Base-by-base conservation (phyloP, 2,797 vertebrate genomes). In the Eulemur mongoz region DNA sequence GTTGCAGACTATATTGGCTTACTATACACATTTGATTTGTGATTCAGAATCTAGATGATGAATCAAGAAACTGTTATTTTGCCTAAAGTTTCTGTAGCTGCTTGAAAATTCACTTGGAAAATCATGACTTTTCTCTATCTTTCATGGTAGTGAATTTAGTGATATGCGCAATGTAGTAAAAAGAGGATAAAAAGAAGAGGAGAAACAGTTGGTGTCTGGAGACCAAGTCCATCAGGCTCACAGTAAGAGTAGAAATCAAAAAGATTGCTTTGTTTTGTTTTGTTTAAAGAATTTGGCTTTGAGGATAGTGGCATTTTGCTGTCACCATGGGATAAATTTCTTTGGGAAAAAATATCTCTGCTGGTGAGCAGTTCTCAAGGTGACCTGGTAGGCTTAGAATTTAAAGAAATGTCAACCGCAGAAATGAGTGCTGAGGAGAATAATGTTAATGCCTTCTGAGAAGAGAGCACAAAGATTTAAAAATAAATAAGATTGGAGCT, bases 331-430 rank as follows among this genome's bases (percentile, higher is more conserved):
- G 73, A 96, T 89, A 95, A 52, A 84, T 97, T 96, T 93, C 54
- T 96, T 83, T 35, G 35, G 65, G 63, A 5, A 3, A 30, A 87
- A 91, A 69, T 38, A 3, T 86, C 43, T 90, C 80, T 75, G n/a
- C 61, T 84, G 72, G 80, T 73, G 52, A 91, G 70, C 17, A 80
- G 76, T 93, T 95, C 79, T 97, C 95, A 97, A 96, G 86, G 97
- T 97, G 96, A 98, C 92, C 91, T 61, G 6, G 43, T 32, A 90
- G 82, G 63, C 78, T 94, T 84, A 94, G 27, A 94, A 97, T 90
- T 96, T 96, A 94, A 97, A 96, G 57, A 94, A 94, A 84, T 93
- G 83, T 96, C 93, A 96, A 63, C 32, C 48, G 48, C 59, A 63
- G 38, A 94, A 95, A 79, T 79, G 69, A 94, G 14, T 54, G 57